These are phyloP conservation scores for Napeogenes inachia DNA, from an alignment of 2,888 invertebrate genomes.

Conservation along the genomic window DNA sequence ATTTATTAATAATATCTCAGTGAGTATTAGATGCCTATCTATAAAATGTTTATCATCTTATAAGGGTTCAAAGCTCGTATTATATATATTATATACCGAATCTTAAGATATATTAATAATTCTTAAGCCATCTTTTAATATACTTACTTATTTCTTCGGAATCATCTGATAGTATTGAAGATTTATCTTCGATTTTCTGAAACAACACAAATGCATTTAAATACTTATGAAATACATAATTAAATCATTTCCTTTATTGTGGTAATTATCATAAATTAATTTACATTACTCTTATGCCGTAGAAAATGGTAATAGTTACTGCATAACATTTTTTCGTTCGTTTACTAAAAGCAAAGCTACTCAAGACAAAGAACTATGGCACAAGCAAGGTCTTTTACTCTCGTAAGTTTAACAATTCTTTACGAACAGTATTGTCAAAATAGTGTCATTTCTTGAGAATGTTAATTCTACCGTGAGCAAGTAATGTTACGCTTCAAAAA, in stretches of 20 bases:
- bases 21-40: too few species aligned
- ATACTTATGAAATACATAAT: neutral
- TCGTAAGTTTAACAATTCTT: too few species aligned
- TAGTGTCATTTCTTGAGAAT: constrained; percentile 1
- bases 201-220: constrained; percentile 32
- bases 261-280: too few species aligned
- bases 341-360: neutral
- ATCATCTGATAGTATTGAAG: constrained; percentile 47
- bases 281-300: neutral
- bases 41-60: too few species aligned
- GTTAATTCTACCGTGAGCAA: neutral
- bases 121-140: neutral
- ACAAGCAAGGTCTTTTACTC: neutral
- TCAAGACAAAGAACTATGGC: neutral
- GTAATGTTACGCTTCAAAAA: neutral
- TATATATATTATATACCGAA: too few species aligned
- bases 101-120: neutral
- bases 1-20: too few species aligned
- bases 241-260: too few species aligned
- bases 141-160: constrained; percentile 48
- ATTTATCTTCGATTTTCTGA: constrained; percentile 55
- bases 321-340: neutral
- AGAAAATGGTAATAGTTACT: neutral
- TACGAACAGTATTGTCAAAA: neutral
- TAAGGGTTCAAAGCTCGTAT: too few species aligned